Conservation (phyloP, 2,888 invertebrate species). For the Heliconius hortense region DNA sequence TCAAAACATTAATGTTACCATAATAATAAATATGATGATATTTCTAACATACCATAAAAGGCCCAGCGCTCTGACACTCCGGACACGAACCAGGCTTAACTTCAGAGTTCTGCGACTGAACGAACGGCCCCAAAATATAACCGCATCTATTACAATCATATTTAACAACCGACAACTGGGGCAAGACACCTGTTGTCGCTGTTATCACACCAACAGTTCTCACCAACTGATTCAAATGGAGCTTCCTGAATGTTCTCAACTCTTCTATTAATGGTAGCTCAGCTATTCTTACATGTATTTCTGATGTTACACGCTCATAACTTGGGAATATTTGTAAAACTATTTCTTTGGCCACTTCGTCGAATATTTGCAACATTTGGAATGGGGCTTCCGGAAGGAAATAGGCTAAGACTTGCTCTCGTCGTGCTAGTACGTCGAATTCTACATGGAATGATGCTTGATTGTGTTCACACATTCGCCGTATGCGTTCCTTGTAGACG, state of each 20-base stretch:
- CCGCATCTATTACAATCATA: slow-evolving; percentile 99
- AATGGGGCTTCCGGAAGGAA: slow-evolving; percentile 98
- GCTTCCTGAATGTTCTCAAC: slow-evolving; percentile 93
- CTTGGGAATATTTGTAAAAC: slow-evolving; percentile 97
- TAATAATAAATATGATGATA: neutral
- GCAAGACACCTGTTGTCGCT: slow-evolving; percentile 96
- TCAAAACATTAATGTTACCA: too few relatives aligned
- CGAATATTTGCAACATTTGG: slow-evolving; percentile 98
- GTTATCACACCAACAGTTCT: slow-evolving; percentile 95
- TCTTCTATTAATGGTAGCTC: slow-evolving; percentile 98
- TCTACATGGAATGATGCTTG: slow-evolving; percentile 95
- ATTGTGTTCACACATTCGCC: slow-evolving; percentile 96
- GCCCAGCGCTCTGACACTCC: slow-evolving; percentile 97
- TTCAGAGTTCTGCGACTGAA: slow-evolving; percentile 95
- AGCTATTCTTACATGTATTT: slow-evolving; percentile 97
- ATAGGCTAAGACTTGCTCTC: slow-evolving; percentile 96
- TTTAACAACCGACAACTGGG: slow-evolving; percentile 97
- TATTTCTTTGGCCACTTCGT: slow-evolving; percentile 95
- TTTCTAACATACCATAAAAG: slow-evolving; percentile 88
- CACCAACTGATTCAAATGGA: slow-evolving; percentile 96
- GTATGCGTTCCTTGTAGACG: slow-evolving; percentile 95
- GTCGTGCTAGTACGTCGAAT: slow-evolving; percentile 93
- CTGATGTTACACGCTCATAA: slow-evolving; percentile 95
- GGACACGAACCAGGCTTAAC: slow-evolving; percentile 98
- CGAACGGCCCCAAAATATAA: slow-evolving; percentile 97